Percentiles rank a stretch among this genome's conserved stretches.
phyloP scores from a whole-genome alignment of 2,797 vertebrate genomes.

The Cirrhinus mrigala region DNA sequence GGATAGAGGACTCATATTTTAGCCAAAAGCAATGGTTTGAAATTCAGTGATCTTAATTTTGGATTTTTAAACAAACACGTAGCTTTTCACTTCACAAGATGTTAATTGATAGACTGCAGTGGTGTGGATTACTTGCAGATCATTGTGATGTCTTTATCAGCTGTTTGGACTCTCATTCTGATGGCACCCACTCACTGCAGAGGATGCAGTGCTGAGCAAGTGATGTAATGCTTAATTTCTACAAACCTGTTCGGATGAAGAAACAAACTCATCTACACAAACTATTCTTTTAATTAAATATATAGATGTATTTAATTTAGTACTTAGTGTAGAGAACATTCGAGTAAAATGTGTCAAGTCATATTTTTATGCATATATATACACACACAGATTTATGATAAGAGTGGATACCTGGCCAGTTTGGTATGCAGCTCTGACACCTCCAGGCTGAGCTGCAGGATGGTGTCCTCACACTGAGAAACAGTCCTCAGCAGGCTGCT shows the following conservation, averaged over 20 bases:
- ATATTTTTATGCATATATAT: not conserved
- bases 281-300: not conserved
- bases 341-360: not conserved
- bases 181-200: not conserved
- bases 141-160: too few species aligned
- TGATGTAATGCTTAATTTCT: not conserved
- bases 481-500: slow-evolving; percentile 73
- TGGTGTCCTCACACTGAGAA: slow-evolving; percentile 79
- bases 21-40: too few species aligned
- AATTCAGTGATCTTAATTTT: too few species aligned
- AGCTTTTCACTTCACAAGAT: too few species aligned
- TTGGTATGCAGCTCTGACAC: slow-evolving; percentile 76
- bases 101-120: too few species aligned
- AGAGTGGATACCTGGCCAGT: slow-evolving; percentile 72
- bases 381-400: not conserved
- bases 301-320: not conserved
- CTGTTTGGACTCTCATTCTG: not conserved
- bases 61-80: too few species aligned
- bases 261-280: not conserved
- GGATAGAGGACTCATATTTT: too few species aligned
- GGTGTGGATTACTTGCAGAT: too few species aligned
- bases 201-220: not conserved
- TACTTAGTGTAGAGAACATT: not conserved
- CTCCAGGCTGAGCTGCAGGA: slow-evolving; percentile 79
- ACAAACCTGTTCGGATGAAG: not conserved